A percentile compares a stretch with the other conserved stretches of the same genome.
Conservation (phyloP, 2,113 vertebrate species). For the Ifrita kowaldi region DNA sequence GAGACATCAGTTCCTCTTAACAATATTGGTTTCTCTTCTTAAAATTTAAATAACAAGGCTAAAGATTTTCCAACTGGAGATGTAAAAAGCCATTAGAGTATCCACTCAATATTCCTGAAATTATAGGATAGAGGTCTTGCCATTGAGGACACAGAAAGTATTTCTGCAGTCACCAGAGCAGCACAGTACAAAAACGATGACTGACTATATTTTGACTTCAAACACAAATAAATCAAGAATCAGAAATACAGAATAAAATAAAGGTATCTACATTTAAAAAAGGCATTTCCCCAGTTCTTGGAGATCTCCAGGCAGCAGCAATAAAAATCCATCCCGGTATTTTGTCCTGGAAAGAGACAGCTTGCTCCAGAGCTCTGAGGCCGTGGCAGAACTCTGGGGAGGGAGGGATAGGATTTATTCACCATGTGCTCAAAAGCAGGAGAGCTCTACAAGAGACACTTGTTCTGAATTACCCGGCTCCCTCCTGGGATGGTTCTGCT, state of each 20-base stretch:
- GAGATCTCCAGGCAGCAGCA: background rate
- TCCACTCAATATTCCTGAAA: constrained; percentile 42
- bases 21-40: constrained; percentile 42
- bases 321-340: background rate
- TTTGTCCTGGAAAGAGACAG: background rate
- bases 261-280: background rate
- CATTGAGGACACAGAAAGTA: background rate
- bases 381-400: background rate
- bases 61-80: constrained; percentile 17
- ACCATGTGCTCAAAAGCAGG: background rate
- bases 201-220: background rate
- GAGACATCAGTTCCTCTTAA: constrained; percentile 14
- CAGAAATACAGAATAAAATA: background rate
- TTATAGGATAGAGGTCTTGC: background rate
- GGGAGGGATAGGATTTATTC: background rate
- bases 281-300: background rate
- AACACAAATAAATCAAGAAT: background rate
- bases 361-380: background rate
- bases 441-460: constrained; percentile 9
- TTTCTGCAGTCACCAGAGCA: background rate
- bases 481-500: constrained; percentile 24
- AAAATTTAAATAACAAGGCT: constrained; percentile 53
- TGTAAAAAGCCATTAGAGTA: constrained; percentile 39
- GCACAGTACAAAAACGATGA: background rate
- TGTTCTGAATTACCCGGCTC: constrained; percentile 4